These are phyloP conservation scores for Epirrita christyi DNA, from an alignment of 2,888 invertebrate species.

Conservation along the genomic window DNA sequence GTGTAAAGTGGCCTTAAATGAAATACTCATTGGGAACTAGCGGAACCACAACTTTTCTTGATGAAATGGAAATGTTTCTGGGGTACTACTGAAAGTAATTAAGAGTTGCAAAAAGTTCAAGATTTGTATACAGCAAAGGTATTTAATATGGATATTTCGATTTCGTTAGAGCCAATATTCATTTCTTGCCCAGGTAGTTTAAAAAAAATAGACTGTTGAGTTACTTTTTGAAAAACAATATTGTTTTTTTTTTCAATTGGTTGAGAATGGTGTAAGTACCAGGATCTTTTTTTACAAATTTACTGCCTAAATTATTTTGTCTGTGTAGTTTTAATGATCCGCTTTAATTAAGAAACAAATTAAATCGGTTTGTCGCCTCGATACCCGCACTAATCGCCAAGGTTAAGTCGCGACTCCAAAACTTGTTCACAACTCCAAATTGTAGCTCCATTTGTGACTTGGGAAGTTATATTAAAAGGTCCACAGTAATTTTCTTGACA, in stretches of 20 bases:
- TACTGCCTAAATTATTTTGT: conserved; percentile 32
- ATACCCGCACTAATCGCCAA: conserved; percentile 71
- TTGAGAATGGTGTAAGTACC: background rate
- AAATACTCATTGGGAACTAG: conserved; percentile 53
- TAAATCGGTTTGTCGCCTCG: conserved; percentile 69
- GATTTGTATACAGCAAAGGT: conserved; percentile 1
- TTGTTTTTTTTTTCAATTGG: background rate
- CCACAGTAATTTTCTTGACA: conserved; percentile 82
- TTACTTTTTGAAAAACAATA: background rate
- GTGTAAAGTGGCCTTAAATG: conserved; percentile 47
- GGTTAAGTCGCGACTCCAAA: conserved; percentile 66
- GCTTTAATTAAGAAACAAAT: conserved; percentile 67
- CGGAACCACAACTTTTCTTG: conserved; percentile 33
- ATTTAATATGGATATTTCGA: background rate
- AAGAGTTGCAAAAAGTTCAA: conserved; percentile 29
- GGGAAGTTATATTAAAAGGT: conserved; percentile 84
- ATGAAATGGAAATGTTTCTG: conserved; percentile 38
- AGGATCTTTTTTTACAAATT: background rate
- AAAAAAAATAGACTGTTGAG: background rate
- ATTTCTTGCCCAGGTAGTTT: background rate
- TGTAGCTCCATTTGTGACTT: conserved; percentile 71
- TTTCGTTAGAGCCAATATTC: conserved; percentile 4
- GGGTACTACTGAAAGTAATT: conserved; percentile 37
- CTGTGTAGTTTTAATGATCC: conserved; percentile 58
- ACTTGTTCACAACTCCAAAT: conserved; percentile 77